Evolutionary conservation across 2,888 invertebrate species (phyloP).

Genomic region (Brachypalpus laphriformis): DNA sequence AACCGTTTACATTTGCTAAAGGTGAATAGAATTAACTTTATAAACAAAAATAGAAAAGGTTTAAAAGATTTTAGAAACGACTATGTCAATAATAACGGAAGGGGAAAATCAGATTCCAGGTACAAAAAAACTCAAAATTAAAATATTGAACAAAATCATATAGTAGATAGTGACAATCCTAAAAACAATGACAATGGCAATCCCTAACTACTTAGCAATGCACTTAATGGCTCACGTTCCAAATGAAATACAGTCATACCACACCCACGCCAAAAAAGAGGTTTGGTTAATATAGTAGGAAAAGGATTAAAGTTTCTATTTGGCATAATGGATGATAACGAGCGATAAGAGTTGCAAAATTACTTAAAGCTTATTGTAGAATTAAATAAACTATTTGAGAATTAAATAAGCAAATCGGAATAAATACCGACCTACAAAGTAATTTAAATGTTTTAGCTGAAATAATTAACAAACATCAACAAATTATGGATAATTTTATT

Average conservation of each 20-base stretch:
- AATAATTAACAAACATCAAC: neutral
- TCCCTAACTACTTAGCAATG: neutral
- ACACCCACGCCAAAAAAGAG: conserved; percentile 1
- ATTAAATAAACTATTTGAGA: neutral
- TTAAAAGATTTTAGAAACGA: neutral
- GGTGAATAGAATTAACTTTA: neutral
- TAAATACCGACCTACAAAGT: too few relatives aligned
- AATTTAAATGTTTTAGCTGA: neutral
- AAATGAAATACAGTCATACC: neutral
- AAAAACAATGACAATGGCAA: neutral
- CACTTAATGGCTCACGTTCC: neutral
- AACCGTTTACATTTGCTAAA: too few relatives aligned
- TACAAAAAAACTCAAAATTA: neutral
- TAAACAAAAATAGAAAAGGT: conserved; percentile 5
- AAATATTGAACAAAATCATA: too few relatives aligned
- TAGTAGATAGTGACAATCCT: too few relatives aligned
- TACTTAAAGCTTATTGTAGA: too few relatives aligned
- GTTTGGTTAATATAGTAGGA: too few relatives aligned
- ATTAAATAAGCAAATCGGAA: neutral
- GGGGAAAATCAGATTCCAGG: neutral
- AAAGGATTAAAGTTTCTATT: conserved; percentile 2
- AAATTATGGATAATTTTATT: too few relatives aligned
- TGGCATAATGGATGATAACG: neutral
- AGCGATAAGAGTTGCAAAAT: neutral
- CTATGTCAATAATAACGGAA: conserved; percentile 8